Percentiles rank a stretch among this genome's conserved stretches.
phyloP scores from a whole-genome alignment of 2,797 vertebrate species.

The Tenualosa thibaudeaui region DNA sequence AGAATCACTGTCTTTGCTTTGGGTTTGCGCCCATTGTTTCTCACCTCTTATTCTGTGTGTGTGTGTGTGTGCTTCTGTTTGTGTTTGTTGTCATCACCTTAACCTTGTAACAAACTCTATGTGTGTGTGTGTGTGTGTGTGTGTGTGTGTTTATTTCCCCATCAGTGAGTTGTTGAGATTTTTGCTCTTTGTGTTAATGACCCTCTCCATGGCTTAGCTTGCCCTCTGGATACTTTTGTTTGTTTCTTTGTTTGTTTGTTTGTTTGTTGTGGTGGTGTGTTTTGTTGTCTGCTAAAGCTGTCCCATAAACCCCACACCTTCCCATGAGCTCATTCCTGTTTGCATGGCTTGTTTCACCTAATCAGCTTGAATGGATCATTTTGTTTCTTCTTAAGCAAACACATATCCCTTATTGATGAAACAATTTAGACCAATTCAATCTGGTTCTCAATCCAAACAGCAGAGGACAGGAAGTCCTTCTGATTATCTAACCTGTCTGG shows the following conservation, averaged over 20 bases:
- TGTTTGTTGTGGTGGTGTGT: slow-evolving; percentile 36
- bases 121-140: slow-evolving; percentile 11
- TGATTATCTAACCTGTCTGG: slow-evolving; percentile 50
- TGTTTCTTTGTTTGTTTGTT: slow-evolving; percentile 25
- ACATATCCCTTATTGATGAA: slow-evolving; percentile 62
- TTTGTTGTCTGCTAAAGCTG: slow-evolving; percentile 47
- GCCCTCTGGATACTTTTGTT: slow-evolving; percentile 49
- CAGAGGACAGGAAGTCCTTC: slow-evolving; percentile 72
- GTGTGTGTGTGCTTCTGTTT: slow-evolving; percentile 47
- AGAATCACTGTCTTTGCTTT: slow-evolving; percentile 57
- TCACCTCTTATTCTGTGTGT: slow-evolving; percentile 30
- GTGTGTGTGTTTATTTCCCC: slow-evolving; percentile 32
- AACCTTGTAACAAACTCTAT: slow-evolving; percentile 46
- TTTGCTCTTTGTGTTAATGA: slow-evolving; percentile 37
- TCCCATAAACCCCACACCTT: slow-evolving; percentile 37
- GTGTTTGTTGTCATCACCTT: slow-evolving; percentile 32
- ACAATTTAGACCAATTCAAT: slow-evolving; percentile 65
- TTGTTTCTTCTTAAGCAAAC: slow-evolving; percentile 69
- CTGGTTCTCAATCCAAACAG: slow-evolving; percentile 74
- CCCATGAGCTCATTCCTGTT: slow-evolving; percentile 39
- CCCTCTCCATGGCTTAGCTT: slow-evolving; percentile 51
- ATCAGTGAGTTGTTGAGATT: slow-evolving; percentile 59
- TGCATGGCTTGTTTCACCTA: slow-evolving; percentile 75
- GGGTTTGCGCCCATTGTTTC: slow-evolving; percentile 19
- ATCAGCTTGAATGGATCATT: slow-evolving; percentile 71